Evolutionary conservation across 2,113 vertebrate species (phyloP).

Genomic region (Connochaetes taurinus): DNA sequence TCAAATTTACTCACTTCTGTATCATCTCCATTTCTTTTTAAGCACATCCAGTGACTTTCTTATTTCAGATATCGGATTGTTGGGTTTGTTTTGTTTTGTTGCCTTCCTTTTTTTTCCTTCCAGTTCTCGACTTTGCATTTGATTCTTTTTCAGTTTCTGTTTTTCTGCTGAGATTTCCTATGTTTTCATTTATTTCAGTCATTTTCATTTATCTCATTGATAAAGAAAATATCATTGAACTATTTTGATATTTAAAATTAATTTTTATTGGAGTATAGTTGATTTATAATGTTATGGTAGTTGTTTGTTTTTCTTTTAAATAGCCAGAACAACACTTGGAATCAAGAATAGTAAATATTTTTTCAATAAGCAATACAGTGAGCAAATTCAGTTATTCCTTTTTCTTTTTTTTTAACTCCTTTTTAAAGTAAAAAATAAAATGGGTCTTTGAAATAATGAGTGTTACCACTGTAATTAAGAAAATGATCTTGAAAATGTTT

Average conservation of each 20-base stretch:
- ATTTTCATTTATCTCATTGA: not conserved
- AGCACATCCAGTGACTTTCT: not conserved
- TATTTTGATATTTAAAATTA: not conserved
- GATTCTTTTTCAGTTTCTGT: not conserved
- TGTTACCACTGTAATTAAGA: not conserved
- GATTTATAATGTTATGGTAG: not conserved
- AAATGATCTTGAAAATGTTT: constrained; percentile 5
- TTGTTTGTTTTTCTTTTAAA: not conserved
- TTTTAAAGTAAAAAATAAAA: constrained; percentile 1
- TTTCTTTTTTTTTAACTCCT: not conserved
- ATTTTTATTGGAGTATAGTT: not conserved
- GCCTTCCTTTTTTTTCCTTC: not conserved
- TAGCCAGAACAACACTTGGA: not conserved
- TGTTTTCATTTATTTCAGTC: not conserved
- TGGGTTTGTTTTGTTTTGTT: not conserved
- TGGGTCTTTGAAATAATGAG: not conserved
- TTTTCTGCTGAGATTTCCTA: not conserved
- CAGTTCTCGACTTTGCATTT: not conserved
- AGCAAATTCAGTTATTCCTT: not conserved
- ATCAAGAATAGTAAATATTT: not conserved
- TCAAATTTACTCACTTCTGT: not conserved
- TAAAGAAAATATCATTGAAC: not conserved
- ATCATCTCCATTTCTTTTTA: not conserved
- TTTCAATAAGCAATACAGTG: not conserved
- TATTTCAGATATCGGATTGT: not conserved